Base-by-base conservation (phyloP, 2,888 invertebrate species). In the Bellardia bayeri region DNA sequence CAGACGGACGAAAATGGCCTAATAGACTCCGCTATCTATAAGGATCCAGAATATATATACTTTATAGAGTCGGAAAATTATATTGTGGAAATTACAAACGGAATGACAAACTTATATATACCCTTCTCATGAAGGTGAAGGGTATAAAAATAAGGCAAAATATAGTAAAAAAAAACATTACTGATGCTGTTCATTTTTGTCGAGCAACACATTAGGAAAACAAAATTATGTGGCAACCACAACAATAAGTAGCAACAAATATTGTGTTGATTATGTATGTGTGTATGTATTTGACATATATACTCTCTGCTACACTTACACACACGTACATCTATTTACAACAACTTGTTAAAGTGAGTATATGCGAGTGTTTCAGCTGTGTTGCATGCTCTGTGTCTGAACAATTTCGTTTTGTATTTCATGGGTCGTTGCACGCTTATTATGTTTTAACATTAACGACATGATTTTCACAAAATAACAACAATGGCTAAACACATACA, bases 371-470 rank as follows among this genome's bases (percentile, higher is more conserved):
- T 37, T n/a, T 51, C 30, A 16, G 13, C 14, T 16, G 13, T 75
- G 68, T 37, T 75, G 49, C 82, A 68, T 40, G 78, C 23, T 84
- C 33, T 69, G 37, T 42, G 14, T 58, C 23, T 11, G 56, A 71
- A 81, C 85, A 76, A 72, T 78, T 86, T 61, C 54, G 40, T 74
- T 23, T 82, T 82, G 72, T 86, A 86, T 86, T 82, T 86, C 78
- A 86, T 82, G 86, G 86, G 86, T 82, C 82, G 82, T 82, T 82
- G 86, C 56, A 71, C 82, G 86, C 54, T 74, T 61, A 74, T 72
- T 69, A 78, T 78, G 82, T 78, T 82, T 58, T 33, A 68, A 82
- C 78, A 82, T 82, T 82, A 86, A 74, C 81, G 82, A 86, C 82
- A 86, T 82, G 76, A 82, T 72, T 82, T 82, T 61, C 66, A 82